Evolutionary conservation across 2,888 invertebrate genomes (phyloP), one percentile per base, ranked within the genome.

Genomic region (Patella caerulea): DNA sequence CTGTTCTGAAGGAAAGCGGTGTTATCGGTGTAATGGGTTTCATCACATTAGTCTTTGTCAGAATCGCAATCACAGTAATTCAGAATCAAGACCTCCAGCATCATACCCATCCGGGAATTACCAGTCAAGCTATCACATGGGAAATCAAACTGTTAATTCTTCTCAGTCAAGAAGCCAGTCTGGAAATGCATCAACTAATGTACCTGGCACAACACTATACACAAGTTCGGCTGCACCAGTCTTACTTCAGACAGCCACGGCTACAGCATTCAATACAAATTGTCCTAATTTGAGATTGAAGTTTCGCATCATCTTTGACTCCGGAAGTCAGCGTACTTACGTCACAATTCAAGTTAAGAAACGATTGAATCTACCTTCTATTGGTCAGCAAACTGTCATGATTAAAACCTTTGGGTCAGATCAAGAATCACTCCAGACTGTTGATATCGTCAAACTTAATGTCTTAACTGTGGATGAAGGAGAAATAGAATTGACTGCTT

Each of bases 241-340:
- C 24, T 24, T 65, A 19, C 65, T 65, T 65, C 65, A 65, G 24
- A 65, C 19, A 19, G 65, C 65, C 65, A 19, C 9, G 14, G 19
- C 65, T 65, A 19, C n/a, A 11, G 65, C 24, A 2, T 65, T 19
- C 19, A 65, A 14, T 19, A n/a, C 65, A 4, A 65, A 65, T 4
- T 65, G 24, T 65, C 65, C 65, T 65, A 65, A 65, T 65, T 19
- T 65, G 19, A 24, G 19, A n/a, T 19, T 65, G 65, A 65, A n/a
- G 11, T 65, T 24, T 9, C 9, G 19, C 9, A 24, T 24, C 12
- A 65, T 65, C n/a, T 65, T 65, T 7, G 65, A 65, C 19, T 19
- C 19, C 4, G 65, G 65, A 19, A 65, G 65, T 24, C 65, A 65
- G 19, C n/a, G 65, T 9, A 19, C 65, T n/a, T 65, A 65, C 11